Base-by-base conservation (phyloP, 2,797 vertebrate genomes). In the Xyrichtys novacula region DNA sequence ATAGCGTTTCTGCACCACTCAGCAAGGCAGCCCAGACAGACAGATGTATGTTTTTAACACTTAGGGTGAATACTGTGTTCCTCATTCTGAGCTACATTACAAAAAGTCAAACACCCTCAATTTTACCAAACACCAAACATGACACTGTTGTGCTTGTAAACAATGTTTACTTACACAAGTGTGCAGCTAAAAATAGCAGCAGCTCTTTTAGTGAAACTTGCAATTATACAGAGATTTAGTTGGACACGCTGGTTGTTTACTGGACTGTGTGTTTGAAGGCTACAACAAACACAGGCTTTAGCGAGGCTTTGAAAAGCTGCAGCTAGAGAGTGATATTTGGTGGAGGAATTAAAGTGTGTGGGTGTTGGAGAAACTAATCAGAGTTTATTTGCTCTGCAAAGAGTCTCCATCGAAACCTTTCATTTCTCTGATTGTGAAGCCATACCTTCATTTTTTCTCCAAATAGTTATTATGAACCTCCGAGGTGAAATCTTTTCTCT, bases 111-210 rank as follows among this genome's bases (percentile, higher is more conserved):
- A 72, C 3, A 47, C 39, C 53, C 70, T 1, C 3, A 64, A 56
- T 67, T 76, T 81, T 56, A 74, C 26, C 4, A 14, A 61, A 56
- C 40, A 34, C 16, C 9, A 26, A 62, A 43, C 63, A 34, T 26
- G 28, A 49, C 60, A 39, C 26, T 10, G 46, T 43, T 57, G 43
- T 40, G 42, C 60, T 43, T 8, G 31, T 83, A 82, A 87, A 86
- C 62, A 81, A 28, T 74, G 81, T 85, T 86, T 88, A 80, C 80
- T 65, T 20, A 52, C 44, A 76, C 55, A 17, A 65, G 66, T 36
- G 42, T 11, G 7, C 60, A 52, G 68, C 69, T 81, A 42, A 82
- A 90, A 90, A 88, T 87, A 87, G 83, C 54, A 80, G 48, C 72
- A 7, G 61, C 64, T 63, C 50, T 54, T 66, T 79, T 7, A 23